phyloP scores from a whole-genome alignment of 2,113 vertebrate genomes.

The Melanerpes formicivorus region DNA sequence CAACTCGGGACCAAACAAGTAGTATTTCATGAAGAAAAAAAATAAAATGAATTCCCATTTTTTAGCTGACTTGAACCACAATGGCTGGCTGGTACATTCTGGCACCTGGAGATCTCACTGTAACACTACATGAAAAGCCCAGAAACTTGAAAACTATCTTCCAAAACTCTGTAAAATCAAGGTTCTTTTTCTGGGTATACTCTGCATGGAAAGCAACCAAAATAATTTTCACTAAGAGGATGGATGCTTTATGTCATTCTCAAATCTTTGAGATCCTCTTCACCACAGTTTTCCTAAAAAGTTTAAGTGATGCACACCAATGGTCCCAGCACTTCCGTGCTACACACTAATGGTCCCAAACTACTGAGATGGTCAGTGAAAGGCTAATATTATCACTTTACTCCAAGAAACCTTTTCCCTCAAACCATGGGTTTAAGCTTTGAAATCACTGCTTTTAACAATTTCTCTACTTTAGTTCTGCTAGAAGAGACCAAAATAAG shows the following conservation, averaged over 20 bases:
- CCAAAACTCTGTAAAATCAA: background rate
- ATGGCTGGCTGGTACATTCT: background rate
- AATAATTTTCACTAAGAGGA: background rate
- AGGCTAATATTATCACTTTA: background rate
- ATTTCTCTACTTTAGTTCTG: background rate
- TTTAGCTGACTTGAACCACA: background rate
- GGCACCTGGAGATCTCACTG: background rate
- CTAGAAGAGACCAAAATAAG: background rate
- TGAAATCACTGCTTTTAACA: background rate
- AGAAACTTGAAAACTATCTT: background rate
- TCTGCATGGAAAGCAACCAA: background rate
- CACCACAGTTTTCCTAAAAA: background rate
- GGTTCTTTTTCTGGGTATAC: background rate
- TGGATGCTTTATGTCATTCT: background rate
- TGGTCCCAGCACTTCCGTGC: fast-evolving
- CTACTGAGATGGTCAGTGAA: background rate
- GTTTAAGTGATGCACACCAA: background rate
- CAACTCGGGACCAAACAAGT: background rate
- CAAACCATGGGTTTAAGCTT: background rate
- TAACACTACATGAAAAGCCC: background rate
- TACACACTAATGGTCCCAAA: too few relatives aligned
- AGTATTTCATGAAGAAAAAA: background rate
- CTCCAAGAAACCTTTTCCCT: background rate
- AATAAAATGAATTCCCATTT: background rate
- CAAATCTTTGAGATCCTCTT: background rate